Evolutionary conservation across 2,888 invertebrate genomes (phyloP), one percentile per base, ranked within the genome.

Genomic region (Rotaria sp.): DNA sequence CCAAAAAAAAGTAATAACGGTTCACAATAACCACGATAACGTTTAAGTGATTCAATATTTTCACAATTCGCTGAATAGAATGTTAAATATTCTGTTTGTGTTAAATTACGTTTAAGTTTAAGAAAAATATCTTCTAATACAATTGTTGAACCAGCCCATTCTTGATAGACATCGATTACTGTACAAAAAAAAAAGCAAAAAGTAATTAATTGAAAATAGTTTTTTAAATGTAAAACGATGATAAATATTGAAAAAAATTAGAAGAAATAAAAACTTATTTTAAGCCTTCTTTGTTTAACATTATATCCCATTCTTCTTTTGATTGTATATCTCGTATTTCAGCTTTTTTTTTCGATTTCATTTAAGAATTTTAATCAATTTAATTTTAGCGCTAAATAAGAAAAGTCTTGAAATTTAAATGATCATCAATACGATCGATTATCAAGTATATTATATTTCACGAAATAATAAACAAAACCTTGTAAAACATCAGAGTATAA

Each of bases 1-100:
- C 94, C 94, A 88, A 94, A 94, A 89, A 96, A 95, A 92, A 96
- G 93, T 95, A 96, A 96, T 0, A 94, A 95, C 0, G 96, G 96
- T 90, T 96, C 95, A 90, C 96, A 95, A 89, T 94, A 94, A 86
- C 94, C 94, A 45, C 94, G 92, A 90, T 96, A 96, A 85, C 95
- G 93, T 89, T 93, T 93, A 84, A 96, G 91, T 67, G 93, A 93
- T 80, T 93, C 93, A 86, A 96, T 94, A 0, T 93, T 93, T 90
- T 96, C 95, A 45, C 94, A 93, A 91, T 94, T 94, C 2, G 94
- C 75, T 13, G 75, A 80, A 45, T 80, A 80, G 24, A 41, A 80
- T 45, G 41, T 80, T 45, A 80, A 80, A n/a, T 45, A 80, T 80
- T 80, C 75, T 26, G 75, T 21, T 41, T 80, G 75, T 11, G 45